phyloP scores from a whole-genome alignment of 1,140 invertebrate species.

The Oedothorax gibbosus region DNA sequence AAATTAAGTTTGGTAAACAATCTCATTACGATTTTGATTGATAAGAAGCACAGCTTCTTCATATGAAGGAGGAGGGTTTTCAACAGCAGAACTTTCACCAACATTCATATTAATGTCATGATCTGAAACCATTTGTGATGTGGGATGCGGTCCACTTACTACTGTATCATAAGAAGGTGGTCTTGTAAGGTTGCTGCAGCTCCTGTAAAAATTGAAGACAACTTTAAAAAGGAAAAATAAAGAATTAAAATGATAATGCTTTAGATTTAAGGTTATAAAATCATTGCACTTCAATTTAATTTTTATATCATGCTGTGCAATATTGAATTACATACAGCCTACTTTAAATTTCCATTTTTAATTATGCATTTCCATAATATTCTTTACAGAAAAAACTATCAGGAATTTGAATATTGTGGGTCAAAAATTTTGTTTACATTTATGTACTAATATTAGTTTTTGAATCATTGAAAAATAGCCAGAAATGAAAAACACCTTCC shows the following conservation, averaged over 20 bases:
- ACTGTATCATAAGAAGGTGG: slow-evolving; percentile 74
- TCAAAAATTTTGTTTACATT: background rate
- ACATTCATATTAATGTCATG: slow-evolving; percentile 59
- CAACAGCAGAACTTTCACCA: slow-evolving; percentile 59
- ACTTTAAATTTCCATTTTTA: background rate
- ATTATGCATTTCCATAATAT: background rate
- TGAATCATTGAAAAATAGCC: no score
- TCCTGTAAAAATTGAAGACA: slow-evolving; percentile 66
- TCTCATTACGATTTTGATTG: slow-evolving; percentile 32
- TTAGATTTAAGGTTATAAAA: no score
- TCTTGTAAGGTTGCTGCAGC: slow-evolving; percentile 72
- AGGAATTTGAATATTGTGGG: no score
- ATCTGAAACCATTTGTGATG: slow-evolving; percentile 19
- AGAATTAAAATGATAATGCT: no score
- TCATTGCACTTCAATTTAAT: no score
- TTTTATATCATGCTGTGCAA: no score
- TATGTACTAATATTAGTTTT: no score
- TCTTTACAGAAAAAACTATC: background rate
- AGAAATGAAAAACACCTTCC: no score
- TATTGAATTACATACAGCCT: no score
- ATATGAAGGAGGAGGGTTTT: slow-evolving; percentile 73
- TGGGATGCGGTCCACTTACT: slow-evolving; percentile 68
- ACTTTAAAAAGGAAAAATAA: no score
- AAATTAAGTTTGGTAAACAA: slow-evolving; percentile 10
- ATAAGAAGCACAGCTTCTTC: slow-evolving; percentile 74